phyloP scores from a whole-genome alignment of 2,113 vertebrate genomes.

The Turnix velox region DNA sequence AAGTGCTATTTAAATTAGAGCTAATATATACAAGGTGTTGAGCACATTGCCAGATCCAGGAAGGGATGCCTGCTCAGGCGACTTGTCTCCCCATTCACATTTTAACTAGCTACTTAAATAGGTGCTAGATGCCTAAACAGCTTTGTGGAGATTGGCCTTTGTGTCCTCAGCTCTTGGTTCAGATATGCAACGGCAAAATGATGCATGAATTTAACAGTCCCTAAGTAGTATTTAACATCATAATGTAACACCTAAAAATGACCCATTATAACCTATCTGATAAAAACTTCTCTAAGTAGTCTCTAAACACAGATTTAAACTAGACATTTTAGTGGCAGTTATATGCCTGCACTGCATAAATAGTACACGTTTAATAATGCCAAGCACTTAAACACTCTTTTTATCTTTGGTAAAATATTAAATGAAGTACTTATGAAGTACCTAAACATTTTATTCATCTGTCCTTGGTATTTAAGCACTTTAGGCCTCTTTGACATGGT shows the following conservation, averaged over 20 bases:
- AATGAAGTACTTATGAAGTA: neutral
- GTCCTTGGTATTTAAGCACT: neutral
- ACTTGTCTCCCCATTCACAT: neutral
- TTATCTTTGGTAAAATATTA: neutral
- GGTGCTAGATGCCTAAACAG: neutral
- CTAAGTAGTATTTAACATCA: neutral
- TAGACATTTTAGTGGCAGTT: neutral
- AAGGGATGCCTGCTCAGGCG: neutral
- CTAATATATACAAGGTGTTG: neutral
- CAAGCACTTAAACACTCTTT: neutral
- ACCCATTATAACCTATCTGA: neutral
- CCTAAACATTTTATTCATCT: conserved; percentile 13
- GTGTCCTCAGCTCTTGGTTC: neutral
- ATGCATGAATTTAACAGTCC: neutral
- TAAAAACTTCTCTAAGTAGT: neutral
- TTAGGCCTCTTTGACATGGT: neutral
- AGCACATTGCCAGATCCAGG: neutral
- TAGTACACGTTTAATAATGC: conserved; percentile 1
- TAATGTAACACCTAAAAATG: neutral
- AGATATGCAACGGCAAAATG: neutral
- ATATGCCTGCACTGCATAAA: neutral
- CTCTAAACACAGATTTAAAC: conserved; percentile 4
- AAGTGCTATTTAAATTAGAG: neutral
- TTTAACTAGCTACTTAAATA: neutral
- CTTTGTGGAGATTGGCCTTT: neutral